Base-by-base conservation (phyloP, 2,113 vertebrate species). In the Periophthalmodon schlosseri region DNA sequence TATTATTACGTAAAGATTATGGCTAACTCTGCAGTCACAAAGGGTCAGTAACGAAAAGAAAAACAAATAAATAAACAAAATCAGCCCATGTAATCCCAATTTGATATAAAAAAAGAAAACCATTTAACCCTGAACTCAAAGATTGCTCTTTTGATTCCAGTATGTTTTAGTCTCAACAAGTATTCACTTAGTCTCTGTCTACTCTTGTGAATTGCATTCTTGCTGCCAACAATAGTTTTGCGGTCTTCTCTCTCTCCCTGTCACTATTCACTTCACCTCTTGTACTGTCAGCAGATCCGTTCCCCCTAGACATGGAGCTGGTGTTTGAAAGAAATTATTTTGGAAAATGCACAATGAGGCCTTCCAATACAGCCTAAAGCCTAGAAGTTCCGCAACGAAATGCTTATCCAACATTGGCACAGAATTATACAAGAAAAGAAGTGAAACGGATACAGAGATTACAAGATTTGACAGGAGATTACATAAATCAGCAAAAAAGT, bases 281-380 rank as follows among this genome's bases (percentile, higher is more conserved):
- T 34, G 54, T 78, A 69, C 46, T 72, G 34, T 82, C 85, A 77
- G 54, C 52, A 73, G 68, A 72, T 76, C 68, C 46, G 68, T 65
- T 83, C 75, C 84, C 39, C 44, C 1, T 56, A 76, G 83, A 72
- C 77, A 33, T 36, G 50, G 39, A 44, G 58, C 74, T 24, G 67
- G 72, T 64, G 73, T 80, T 44, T 71, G 61, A 54, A 76, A 69
- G 66, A 79, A 75, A 82, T n/a, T 20, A 65, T 82, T 79, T 71
- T 36, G 64, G 72, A 79, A 68, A 81, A 69, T 71, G 73, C 67
- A 83, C 77, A 81, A 75, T 67, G 70, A 76, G 78, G 61, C 64
- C 44, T 36, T 69, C 23, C 49, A 77, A 82, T 78, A 67, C 56
- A 68, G 28, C 44, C 68, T 36, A 61, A 74, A 54, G 44, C 16